These are phyloP conservation scores for Isurus oxyrinchus DNA, from an alignment of 2,113 vertebrate genomes.

Conservation along the genomic window DNA sequence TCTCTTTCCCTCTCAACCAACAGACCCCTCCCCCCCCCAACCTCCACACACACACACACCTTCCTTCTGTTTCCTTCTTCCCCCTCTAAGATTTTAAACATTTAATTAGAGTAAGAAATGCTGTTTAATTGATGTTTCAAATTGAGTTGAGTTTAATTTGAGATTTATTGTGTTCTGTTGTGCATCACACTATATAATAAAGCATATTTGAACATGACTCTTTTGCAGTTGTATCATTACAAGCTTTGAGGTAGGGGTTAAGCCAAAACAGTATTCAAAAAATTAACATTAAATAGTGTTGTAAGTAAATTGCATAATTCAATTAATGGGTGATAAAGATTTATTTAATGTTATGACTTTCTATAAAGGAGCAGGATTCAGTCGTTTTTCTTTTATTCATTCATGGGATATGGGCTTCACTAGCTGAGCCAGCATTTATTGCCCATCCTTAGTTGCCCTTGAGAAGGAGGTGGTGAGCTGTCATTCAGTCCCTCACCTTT, in stretches of 20 bases:
- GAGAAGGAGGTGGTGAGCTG: too few relatives aligned
- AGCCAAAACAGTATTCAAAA: neutral
- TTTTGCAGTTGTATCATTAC: neutral
- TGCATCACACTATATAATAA: neutral
- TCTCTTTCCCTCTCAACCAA: neutral
- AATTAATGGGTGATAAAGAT: neutral
- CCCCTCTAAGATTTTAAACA: neutral
- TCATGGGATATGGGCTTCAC: too few relatives aligned
- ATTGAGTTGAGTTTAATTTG: neutral
- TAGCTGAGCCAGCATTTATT: too few relatives aligned
- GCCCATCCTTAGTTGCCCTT: too few relatives aligned
- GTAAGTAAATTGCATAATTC: neutral
- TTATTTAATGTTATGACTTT: neutral
- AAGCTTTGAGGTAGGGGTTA: neutral
- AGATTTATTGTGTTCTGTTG: neutral
- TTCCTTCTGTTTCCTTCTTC: neutral
- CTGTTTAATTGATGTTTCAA: neutral
- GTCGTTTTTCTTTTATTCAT: too few relatives aligned
- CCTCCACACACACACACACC: too few relatives aligned
- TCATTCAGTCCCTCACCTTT: neutral
- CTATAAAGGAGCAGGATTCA: neutral
- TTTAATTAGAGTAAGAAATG: neutral
- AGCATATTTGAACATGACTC: neutral
- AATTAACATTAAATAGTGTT: neutral
- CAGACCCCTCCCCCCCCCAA: too few relatives aligned